Evolutionary conservation across 2,797 vertebrate genomes (phyloP), one percentile per base, ranked within the genome.

Genomic region (Menidia menidia): DNA sequence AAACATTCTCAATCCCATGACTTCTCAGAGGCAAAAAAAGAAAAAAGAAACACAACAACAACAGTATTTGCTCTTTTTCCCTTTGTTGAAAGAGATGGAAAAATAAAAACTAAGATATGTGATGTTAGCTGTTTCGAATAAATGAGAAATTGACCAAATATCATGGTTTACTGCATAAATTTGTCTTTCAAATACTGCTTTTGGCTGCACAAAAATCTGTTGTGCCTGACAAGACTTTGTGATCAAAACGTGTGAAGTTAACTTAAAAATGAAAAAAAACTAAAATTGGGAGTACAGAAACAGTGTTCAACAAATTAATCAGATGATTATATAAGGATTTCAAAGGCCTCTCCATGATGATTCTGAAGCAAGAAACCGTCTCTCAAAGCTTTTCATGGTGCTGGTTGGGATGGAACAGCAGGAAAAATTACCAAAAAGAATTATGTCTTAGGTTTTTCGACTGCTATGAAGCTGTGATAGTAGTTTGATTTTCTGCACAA

Each of bases 31-130:
- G 35, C 4, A 61, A 42, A 69, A 42, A 48, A 55, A 31, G 59
- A 50, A 50, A 50, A 9, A 25, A 2, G 2, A 25, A 25, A 25
- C 1, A 25, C 1, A 25, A 25, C 25, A 25, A 25, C 25, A 25
- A 50, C 47, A 50, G 63, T 41, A 45, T 71, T 45, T 51, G 31
- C 25, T 60, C 9, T 35, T 61, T 67, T n/a, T 68, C 58, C 56
- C 65, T 2, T 14, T 52, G 25, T 41, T 30, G 56, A 59, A n/a
- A 60, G 6, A 51, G 16, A 53, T 32, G 43, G 18, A 61, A 65
- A 67, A 61, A 52, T 11, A 33, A 43, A 67, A 58, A 44, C 25
- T 25, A 25, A 25, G 25, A 25, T 25, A 25, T 25, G 25, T 25
- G 5, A 39, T 25, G 19, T 16, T 7, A 25, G 43, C 45, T 1